Evolutionary conservation across 2,113 vertebrate species (phyloP), one percentile per base, ranked within the genome.

Genomic region (Oostethus manadensis): DNA sequence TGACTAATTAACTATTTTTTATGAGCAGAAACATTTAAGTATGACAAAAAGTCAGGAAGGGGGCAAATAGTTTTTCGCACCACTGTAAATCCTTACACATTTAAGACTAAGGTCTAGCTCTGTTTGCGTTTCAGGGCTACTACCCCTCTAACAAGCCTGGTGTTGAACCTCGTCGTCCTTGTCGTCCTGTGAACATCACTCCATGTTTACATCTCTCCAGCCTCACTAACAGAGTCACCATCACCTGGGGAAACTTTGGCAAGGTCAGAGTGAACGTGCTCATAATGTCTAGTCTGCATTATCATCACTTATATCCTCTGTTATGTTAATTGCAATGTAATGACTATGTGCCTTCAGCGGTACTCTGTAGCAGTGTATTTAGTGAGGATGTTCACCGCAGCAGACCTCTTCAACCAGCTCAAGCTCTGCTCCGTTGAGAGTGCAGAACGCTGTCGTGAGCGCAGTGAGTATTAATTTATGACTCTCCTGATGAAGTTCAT

Each of bases 221-320:
- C 4, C 93, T 92, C 49, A 94, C 92, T 76, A 99, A 99, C 81
- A 91, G 94, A 79, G 92, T 98, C 86, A 97, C 94, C 0, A 86
- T 99, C 66, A 97, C 95, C 61, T 99, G 97, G 97, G 97, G 97
- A 14, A 98, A 99, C 81, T 99, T 98, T 0, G 95, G 96, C 82
- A 98, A 98, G 93, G 97, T 99, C 77, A 70, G 64, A 33, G 46
- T 60, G 40, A 8, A 6, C 9, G 11, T 29, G 0, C 11, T 42
- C 6, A 42, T 40, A 2, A 62, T 18, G 14, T 43, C 43, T 8
- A 44, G 13, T 51, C 16, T 48, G 10, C 17, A 58, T 46, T 8
- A 1, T 16, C 3, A 22, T 43, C 42, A 10, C 10, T 33, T 33
- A 33, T 7, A 33, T 7, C 29, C 29, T 33, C 5, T 33, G 29